Evolutionary conservation across 92 coral and sea anemone genomes (phyloP).

Genomic region (Porites cylindrica): DNA sequence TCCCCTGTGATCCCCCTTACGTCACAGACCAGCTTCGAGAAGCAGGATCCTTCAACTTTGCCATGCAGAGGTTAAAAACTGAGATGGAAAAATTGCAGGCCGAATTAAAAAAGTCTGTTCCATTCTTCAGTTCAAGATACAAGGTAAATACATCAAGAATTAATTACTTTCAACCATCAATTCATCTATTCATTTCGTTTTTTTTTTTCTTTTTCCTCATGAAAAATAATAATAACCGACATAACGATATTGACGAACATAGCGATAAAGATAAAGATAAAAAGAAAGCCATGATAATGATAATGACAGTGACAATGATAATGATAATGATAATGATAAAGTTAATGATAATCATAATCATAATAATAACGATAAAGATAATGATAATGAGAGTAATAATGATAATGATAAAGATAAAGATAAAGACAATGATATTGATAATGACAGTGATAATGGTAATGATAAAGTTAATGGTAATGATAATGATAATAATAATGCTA

Average conservation of each 20-base stretch:
- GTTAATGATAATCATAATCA: not conserved
- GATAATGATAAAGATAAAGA: not conserved
- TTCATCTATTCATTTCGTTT: too few relatives aligned
- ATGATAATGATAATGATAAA: too few relatives aligned
- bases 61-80: slow-evolving; percentile 50
- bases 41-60: slow-evolving; percentile 56
- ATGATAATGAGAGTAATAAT: not conserved
- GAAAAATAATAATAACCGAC: not conserved
- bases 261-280: not conserved
- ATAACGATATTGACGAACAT: not conserved
- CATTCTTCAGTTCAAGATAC: slow-evolving; percentile 81
- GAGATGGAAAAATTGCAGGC: slow-evolving; percentile 64
- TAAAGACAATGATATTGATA: not conserved
- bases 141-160: slow-evolving; percentile 47
- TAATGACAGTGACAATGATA: not conserved
- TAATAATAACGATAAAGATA: not conserved
- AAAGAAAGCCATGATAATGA: not conserved
- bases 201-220: too few relatives aligned
- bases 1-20: slow-evolving; percentile 80
- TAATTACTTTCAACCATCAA: too few relatives aligned
- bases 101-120: slow-evolving; percentile 70
- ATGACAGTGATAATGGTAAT: not conserved
- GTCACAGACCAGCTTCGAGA: slow-evolving; percentile 58
- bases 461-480: not conserved
- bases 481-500: not conserved